Evolutionary conservation across 2,113 vertebrate genomes (phyloP).

Genomic region (Takifugu flavidus): DNA sequence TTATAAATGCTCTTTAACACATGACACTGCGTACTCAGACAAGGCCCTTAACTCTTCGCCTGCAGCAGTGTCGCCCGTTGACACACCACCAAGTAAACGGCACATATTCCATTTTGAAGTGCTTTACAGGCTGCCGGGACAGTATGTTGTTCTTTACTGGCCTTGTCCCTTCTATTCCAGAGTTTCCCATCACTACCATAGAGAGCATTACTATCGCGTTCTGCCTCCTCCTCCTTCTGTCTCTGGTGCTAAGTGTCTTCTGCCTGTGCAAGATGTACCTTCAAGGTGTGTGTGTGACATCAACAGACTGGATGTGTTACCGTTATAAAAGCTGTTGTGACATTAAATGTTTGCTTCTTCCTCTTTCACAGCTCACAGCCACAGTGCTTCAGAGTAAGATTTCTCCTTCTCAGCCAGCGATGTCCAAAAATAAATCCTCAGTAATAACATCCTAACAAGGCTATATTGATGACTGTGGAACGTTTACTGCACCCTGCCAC

Average conservation of each 20-base stretch:
- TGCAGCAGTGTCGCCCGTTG: slow-evolving; percentile 7
- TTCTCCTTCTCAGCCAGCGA: neutral
- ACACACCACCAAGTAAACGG: slow-evolving; percentile 37
- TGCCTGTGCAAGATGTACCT: slow-evolving; percentile 38
- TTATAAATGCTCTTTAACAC: slow-evolving; percentile 1
- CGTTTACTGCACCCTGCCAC: no score
- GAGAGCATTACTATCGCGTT: slow-evolving; percentile 59
- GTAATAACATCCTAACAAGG: no score
- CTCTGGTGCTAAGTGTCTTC: slow-evolving; percentile 24
- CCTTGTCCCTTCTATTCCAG: slow-evolving; percentile 32
- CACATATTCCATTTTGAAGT: neutral
- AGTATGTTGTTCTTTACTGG: neutral
- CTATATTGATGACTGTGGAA: no score
- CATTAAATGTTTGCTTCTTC: neutral
- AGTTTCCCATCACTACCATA: neutral
- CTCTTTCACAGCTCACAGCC: slow-evolving; percentile 24
- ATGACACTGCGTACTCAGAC: slow-evolving; percentile 26
- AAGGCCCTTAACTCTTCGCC: slow-evolving; percentile 14
- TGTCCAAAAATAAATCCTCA: slow-evolving; percentile 36
- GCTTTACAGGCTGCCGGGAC: rapidly evolving
- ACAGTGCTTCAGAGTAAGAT: slow-evolving; percentile 27
- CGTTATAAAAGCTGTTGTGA: neutral
- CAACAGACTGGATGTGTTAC: neutral
- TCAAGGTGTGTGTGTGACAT: slow-evolving; percentile 37
- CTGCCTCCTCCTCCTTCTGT: slow-evolving; percentile 64